Base-by-base conservation (phyloP, 2,888 invertebrate species). In the Serripes groenlandicus region DNA sequence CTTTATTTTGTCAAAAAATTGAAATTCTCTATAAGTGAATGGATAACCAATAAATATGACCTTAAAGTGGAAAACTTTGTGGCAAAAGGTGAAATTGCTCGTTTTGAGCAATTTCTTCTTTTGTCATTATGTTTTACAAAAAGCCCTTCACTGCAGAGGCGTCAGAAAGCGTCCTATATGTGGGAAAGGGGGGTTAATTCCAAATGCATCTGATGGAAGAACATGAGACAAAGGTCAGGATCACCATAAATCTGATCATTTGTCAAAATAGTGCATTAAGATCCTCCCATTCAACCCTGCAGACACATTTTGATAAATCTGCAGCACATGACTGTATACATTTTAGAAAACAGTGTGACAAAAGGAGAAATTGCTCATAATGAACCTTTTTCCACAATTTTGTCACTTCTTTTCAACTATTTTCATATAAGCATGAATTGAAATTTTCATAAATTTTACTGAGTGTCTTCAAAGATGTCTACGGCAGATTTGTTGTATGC, bases 231-330 rank as follows among this genome's bases (percentile, higher is more conserved):
- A 35, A n/a, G 34, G n/a, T 34, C 21, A 32, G 9, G 62, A 66
- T 66, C 66, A 66, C 42, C n/a, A 66, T 42, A 66, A 66, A 66
- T 66, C 66, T 35, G 37, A 66, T 66, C 66, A 66, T 66, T 66
- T 66, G 66, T 66, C 66, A 66, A 66, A 66, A 66, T 42, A 66
- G 28, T 35, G 66, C 66, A 66, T n/a, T 66, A 35, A 66, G n/a
- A 15, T 23, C 23, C n/a, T 23, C 56, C 9, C n/a, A 15, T 56
- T 42, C 42, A 11, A 42, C 42, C 42, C 7, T 42, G 7, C 15
- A 15, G 42, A 42, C 42, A 42, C 9, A 11, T 42, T 42, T 42
- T 42, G 15, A 15, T 15, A 42, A 42, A 42, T 42, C 42, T 42
- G 42, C 42, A 42, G 42, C 15, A 42, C 42, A 42, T 11, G 42